Conservation (phyloP, 2,797 vertebrate species). For the Gallirallus australis region DNA sequence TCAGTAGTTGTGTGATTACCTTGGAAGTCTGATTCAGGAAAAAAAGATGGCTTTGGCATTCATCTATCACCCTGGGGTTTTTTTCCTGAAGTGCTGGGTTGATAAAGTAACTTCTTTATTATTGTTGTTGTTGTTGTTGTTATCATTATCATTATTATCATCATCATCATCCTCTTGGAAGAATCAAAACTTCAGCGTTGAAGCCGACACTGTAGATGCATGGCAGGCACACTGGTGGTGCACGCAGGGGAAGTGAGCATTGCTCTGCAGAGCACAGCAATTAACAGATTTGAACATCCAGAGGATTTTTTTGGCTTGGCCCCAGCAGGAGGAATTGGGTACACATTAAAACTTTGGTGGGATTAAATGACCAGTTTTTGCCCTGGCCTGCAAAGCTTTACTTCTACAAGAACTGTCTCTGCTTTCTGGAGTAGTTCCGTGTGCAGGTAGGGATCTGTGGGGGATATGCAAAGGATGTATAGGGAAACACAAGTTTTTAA, state of each 20-base stretch:
- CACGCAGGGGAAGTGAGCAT: background rate
- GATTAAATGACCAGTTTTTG: background rate
- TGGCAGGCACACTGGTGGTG: background rate
- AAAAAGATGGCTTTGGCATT: background rate
- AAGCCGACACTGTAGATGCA: background rate
- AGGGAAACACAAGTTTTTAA: background rate
- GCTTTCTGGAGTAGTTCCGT: background rate
- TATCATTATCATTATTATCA: background rate
- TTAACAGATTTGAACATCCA: background rate
- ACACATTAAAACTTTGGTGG: background rate
- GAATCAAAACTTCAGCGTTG: background rate
- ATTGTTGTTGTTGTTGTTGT: background rate
- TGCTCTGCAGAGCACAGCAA: background rate
- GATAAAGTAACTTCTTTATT: background rate
- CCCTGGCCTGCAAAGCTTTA: background rate
- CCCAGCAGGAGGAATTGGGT: background rate
- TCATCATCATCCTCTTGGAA: background rate
- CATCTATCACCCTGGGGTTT: background rate
- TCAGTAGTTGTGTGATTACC: background rate
- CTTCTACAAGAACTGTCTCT: background rate
- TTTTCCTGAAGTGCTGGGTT: background rate
- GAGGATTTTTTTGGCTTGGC: background rate
- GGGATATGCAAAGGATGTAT: background rate
- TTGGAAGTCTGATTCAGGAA: background rate
- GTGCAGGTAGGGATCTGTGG: background rate